Conservation (phyloP, 2,888 invertebrate species). For the Tupiocoris notatus region DNA sequence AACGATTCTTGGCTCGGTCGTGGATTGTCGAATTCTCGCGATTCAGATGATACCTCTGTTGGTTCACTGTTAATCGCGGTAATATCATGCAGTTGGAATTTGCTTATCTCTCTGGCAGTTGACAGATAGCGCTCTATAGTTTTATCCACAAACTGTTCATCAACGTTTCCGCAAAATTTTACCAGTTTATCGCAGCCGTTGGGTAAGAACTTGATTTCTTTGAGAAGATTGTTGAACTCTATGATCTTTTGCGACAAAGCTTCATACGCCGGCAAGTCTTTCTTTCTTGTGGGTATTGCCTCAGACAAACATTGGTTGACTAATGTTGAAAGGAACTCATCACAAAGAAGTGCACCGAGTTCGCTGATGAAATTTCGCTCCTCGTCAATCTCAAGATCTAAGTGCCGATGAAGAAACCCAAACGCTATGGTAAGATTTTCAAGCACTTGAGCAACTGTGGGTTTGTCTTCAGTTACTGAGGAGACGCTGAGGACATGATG, state of each 20-base stretch:
- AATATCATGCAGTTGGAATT: slow-evolving; percentile 75
- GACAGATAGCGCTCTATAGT: slow-evolving; percentile 70
- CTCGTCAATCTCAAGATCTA: slow-evolving; percentile 15
- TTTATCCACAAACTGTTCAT: slow-evolving; percentile 72
- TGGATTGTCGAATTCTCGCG: background rate
- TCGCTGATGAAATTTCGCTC: slow-evolving; percentile 20
- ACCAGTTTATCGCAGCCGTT: slow-evolving; percentile 61
- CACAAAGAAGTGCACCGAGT: slow-evolving; percentile 6
- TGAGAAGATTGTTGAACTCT: slow-evolving; percentile 20
- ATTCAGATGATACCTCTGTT: slow-evolving; percentile 52
- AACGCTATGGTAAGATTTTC: slow-evolving; percentile 4
- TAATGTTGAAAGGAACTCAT: slow-evolving; percentile 6
- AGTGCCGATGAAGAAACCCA: slow-evolving; percentile 8
- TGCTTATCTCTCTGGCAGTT: slow-evolving; percentile 70
- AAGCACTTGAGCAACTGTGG: background rate
- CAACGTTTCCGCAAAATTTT: slow-evolving; percentile 71
- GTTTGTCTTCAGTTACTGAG: background rate
- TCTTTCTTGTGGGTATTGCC: slow-evolving; percentile 5
- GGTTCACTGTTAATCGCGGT: slow-evolving; percentile 59
- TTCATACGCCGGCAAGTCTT: slow-evolving; percentile 7
- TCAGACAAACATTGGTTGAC: slow-evolving; percentile 9
- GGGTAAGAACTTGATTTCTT: slow-evolving; percentile 57
- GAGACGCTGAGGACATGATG: background rate
- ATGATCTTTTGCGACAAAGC: background rate
- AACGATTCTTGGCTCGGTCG: background rate